phyloP scores from a whole-genome alignment of 2,797 vertebrate genomes.

The Chelmon rostratus region DNA sequence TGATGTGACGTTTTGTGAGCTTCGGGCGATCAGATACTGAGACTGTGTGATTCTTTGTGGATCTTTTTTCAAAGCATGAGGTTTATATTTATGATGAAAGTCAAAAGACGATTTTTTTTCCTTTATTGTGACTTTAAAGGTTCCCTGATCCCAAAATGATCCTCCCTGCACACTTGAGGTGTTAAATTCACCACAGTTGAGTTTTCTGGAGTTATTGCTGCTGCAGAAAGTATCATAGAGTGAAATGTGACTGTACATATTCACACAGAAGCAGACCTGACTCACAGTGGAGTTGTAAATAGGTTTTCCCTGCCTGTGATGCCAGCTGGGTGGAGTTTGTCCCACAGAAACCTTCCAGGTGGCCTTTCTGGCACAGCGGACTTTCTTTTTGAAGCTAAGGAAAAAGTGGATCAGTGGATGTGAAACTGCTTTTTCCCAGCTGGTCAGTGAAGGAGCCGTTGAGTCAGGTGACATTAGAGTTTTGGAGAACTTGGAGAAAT shows the following conservation, averaged over 20 bases:
- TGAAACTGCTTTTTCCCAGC: not conserved
- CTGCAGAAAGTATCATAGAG: not conserved
- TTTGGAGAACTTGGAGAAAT: not conserved
- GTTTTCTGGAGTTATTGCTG: constrained; percentile 34
- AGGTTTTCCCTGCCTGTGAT: not conserved
- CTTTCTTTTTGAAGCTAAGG: not conserved
- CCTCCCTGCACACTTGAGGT: not conserved
- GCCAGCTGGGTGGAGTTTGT: constrained; percentile 4
- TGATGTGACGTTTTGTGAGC: not conserved
- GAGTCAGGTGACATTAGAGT: not conserved
- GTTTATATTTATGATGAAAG: too few species aligned
- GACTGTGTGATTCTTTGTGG: too few species aligned
- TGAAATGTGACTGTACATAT: not conserved
- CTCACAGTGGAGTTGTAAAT: not conserved
- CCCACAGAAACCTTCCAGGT: not conserved
- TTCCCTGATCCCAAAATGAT: not conserved
- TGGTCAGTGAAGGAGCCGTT: not conserved
- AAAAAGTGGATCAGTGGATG: not conserved
- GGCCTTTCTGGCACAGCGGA: not conserved
- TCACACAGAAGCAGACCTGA: not conserved
- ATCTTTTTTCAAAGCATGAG: too few species aligned
- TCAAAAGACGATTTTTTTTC: too few species aligned
- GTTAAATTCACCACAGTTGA: not conserved
- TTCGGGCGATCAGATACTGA: too few species aligned
- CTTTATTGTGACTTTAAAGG: not conserved